These are phyloP conservation scores for Drosophila histrio DNA, from an alignment of 2,888 invertebrate genomes.

Conservation along the genomic window DNA sequence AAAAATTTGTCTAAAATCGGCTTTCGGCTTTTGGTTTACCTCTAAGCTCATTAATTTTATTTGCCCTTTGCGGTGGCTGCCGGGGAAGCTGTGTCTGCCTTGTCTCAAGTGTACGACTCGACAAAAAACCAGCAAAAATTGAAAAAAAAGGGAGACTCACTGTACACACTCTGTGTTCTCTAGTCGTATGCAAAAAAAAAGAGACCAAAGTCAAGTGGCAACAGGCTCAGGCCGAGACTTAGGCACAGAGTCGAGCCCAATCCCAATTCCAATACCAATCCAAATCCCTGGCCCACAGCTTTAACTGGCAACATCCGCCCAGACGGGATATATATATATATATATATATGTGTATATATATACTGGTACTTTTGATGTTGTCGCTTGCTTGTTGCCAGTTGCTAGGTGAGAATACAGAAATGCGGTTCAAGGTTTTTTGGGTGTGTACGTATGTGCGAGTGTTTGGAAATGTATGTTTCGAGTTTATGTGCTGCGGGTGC, in stretches of 20 bases:
- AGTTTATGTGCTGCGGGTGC: constrained; percentile 25
- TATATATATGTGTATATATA: background rate
- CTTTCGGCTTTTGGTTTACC: constrained; percentile 51
- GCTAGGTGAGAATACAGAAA: constrained; percentile 44
- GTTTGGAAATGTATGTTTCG: background rate
- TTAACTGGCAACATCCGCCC: constrained; percentile 20
- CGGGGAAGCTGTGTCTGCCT: constrained; percentile 14
- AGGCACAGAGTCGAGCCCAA: constrained; percentile 8
- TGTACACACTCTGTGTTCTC: constrained; percentile 4
- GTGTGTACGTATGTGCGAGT: constrained; percentile 13
- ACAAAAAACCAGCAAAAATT: constrained; percentile 17
- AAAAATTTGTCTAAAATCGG: constrained; percentile 44
- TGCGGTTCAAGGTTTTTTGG: constrained; percentile 57
- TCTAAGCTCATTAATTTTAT: constrained; percentile 66
- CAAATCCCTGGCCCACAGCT: constrained; percentile 15
- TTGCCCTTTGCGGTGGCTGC: constrained; percentile 48
- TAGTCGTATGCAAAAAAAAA: constrained; percentile 35
- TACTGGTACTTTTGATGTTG: constrained; percentile 8
- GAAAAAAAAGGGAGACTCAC: constrained; percentile 18
- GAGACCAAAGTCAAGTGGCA: constrained; percentile 42
- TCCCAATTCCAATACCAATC: constrained; percentile 10
- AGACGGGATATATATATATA: background rate
- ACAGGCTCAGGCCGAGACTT: constrained; percentile 26
- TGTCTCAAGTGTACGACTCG: constrained; percentile 46
- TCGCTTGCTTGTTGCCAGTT: constrained; percentile 20